These are phyloP conservation scores for Drosophila orena DNA, from an alignment of 1,140 invertebrate species.

Conservation along the genomic window DNA sequence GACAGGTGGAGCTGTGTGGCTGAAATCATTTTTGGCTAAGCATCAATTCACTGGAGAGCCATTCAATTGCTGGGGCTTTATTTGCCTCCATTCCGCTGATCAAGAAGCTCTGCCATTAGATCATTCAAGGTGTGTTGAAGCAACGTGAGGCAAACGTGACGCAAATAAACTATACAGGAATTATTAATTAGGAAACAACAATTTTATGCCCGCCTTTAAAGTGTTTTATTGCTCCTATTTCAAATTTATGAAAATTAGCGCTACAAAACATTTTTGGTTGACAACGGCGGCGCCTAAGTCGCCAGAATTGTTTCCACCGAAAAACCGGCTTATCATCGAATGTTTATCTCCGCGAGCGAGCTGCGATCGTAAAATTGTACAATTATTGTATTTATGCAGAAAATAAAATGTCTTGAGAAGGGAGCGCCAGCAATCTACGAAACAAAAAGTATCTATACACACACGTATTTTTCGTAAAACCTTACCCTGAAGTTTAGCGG, in stretches of 20 bases:
- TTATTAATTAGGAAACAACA: conserved; percentile 10
- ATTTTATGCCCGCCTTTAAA: conserved; percentile 41
- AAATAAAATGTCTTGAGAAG: conserved; percentile 52
- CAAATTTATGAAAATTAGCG: conserved; percentile 48
- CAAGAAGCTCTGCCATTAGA: conserved; percentile 56
- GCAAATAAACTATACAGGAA: conserved; percentile 16
- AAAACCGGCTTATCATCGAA: conserved; percentile 55
- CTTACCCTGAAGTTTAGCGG: conserved; percentile 38
- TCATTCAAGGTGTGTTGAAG: conserved; percentile 58
- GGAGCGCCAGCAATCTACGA: conserved; percentile 57
- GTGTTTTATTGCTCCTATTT: conserved; percentile 51
- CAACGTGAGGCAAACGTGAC: conserved; percentile 34
- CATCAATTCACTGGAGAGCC: conserved; percentile 63
- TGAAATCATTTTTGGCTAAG: conserved; percentile 34
- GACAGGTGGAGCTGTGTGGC: conserved; percentile 41
- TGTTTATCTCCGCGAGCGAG: conserved; percentile 36
- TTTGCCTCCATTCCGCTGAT: conserved; percentile 31
- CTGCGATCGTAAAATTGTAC: conserved; percentile 57
- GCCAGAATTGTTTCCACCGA: conserved; percentile 33
- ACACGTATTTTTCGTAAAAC: conserved; percentile 28
- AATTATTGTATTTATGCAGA: conserved; percentile 77
- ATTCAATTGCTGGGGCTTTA: conserved; percentile 38
- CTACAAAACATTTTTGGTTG: conserved; percentile 36
- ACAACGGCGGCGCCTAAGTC: conserved; percentile 42
- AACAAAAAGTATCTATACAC: conserved; percentile 32